phyloP scores from a whole-genome alignment of 2,888 invertebrate species.

The Chrysolina haemoptera region DNA sequence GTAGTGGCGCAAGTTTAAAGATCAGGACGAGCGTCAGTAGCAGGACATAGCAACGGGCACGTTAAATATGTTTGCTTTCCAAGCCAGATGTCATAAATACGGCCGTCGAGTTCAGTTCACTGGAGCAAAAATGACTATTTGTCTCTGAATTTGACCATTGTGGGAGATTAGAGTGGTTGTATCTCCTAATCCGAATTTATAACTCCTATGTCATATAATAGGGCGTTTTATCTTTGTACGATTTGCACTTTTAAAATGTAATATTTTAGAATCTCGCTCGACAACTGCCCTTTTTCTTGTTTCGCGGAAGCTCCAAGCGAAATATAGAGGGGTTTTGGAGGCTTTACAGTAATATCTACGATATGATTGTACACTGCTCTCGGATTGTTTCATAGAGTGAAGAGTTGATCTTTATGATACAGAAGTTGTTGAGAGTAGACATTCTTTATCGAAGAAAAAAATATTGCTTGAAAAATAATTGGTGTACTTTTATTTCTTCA shows the following conservation, averaged over 20 bases:
- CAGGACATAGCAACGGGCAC: slow-evolving; percentile 52
- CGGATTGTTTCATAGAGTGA: too few species aligned
- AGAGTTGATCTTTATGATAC: too few species aligned
- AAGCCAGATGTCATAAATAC: slow-evolving; percentile 66
- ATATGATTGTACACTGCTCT: neutral
- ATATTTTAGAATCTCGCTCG: slow-evolving; percentile 40
- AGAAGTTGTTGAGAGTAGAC: too few species aligned
- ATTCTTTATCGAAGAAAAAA: too few species aligned
- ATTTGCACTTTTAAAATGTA: slow-evolving; percentile 52
- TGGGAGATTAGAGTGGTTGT: slow-evolving; percentile 64
- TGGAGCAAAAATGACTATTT: slow-evolving; percentile 66
- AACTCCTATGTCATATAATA: slow-evolving; percentile 52
- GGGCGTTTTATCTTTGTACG: slow-evolving; percentile 51
- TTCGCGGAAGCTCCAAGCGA: neutral
- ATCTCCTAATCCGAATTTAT: slow-evolving; percentile 64
- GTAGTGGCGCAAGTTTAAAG: slow-evolving; percentile 58
- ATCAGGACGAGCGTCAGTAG: slow-evolving; percentile 63
- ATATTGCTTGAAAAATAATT: too few species aligned
- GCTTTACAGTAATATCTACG: neutral
- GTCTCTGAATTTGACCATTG: slow-evolving; percentile 66
- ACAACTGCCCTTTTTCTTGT: slow-evolving; percentile 4
- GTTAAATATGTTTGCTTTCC: slow-evolving; percentile 65
- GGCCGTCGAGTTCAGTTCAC: slow-evolving; percentile 62
- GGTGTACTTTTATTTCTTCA: too few species aligned
- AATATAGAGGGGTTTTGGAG: neutral